Evolutionary conservation across 1,140 invertebrate genomes (phyloP), one percentile per base, ranked within the genome.

Genomic region (Heliconius melpomene): DNA sequence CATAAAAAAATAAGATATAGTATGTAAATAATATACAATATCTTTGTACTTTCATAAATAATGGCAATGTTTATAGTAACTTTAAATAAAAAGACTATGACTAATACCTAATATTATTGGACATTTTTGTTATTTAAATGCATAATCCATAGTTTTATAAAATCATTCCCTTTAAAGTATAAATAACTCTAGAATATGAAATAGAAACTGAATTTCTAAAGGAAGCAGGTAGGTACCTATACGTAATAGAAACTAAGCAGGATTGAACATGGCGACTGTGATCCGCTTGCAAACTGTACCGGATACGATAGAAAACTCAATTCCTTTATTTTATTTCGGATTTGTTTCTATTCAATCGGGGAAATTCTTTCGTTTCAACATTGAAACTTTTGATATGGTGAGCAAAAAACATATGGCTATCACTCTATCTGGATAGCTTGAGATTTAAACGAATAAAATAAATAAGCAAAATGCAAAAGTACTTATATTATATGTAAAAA

Each of bases 211-310:
- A 66, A 66, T 66, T 66, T 66, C 60, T 66, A 66, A 66, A 66
- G 60, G 23, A 26, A 66, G 60, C n/a, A 66, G 13, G 40, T 46
- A 46, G 60, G 23, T 66, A 66, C 23, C 60, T 60, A 60, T 82
- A 89, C 87, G 88, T 89, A 91, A 89, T 89, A 84, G 78, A 76
- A 80, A 71, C 84, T 81, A 26, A 46, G 83, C 76, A 83, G 85
- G 87, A 91, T 89, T 86, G 86, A 88, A 89, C 87, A 90, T 88
- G 90, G 91, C 90, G 89, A 92, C 89, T 90, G 88, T 85, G 85
- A 93, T 93, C 89, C 91, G 91, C 90, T 89, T 84, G 87, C 88
- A 92, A 93, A 92, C 91, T 90, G 90, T 91, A 88, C 87, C 85
- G 89, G 86, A 89, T 90, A 83, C 89, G 86, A 92, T 91, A 91